Conservation (phyloP, 2,113 vertebrate genomes). For the Cephalophus harveyi region DNA sequence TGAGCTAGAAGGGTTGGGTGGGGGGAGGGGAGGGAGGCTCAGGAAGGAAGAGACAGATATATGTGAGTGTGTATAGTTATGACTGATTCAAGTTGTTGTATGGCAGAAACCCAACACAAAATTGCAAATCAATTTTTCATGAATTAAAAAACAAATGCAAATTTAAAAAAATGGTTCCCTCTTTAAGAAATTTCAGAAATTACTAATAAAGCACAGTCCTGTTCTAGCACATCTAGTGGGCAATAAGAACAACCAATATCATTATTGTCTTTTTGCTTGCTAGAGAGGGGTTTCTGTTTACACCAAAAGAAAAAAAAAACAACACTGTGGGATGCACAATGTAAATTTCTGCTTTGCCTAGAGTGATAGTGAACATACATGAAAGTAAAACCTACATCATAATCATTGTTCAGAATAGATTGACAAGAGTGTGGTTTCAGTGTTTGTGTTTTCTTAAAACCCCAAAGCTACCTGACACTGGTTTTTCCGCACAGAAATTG, state of each 20-base stretch:
- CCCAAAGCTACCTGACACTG: constrained; percentile 31
- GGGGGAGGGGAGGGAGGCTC: neutral
- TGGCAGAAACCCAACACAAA: neutral
- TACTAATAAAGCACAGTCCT: neutral
- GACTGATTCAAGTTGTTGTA: neutral
- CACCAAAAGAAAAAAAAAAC: neutral
- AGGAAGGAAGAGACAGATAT: neutral
- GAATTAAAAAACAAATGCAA: neutral
- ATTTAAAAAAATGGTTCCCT: neutral
- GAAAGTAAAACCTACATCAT: constrained; percentile 18
- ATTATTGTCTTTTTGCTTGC: neutral
- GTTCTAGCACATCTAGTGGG: neutral
- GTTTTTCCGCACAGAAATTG: constrained; percentile 65
- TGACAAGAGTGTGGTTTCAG: constrained; percentile 20
- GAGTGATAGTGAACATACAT: neutral
- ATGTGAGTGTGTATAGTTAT: neutral
- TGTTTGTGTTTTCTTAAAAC: constrained; percentile 66
- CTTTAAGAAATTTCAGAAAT: neutral
- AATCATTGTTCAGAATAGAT: constrained; percentile 3
- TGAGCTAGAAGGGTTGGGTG: neutral
- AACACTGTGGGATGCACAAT: neutral
- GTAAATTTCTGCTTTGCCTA: neutral
- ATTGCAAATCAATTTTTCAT: neutral
- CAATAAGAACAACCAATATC: neutral
- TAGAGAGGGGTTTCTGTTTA: neutral